Conservation (phyloP, 2,113 vertebrate species). For the Anoplopoma fimbria region DNA sequence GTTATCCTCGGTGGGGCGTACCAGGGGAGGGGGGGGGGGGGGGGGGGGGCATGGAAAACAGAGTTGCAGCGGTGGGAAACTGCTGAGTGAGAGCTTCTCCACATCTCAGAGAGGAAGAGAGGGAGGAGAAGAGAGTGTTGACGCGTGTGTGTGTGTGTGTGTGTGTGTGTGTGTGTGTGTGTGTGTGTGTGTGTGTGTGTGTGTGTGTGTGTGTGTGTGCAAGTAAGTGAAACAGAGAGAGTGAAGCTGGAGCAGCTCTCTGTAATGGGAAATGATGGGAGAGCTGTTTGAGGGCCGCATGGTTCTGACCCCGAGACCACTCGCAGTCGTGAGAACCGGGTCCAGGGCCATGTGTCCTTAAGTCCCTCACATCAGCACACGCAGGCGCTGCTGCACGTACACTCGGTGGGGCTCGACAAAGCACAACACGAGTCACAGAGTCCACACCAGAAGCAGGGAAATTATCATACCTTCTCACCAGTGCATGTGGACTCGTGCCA, state of each 20-base stretch:
- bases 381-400: conserved; percentile 22
- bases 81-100: conserved; percentile 28
- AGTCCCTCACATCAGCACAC: conserved; percentile 37
- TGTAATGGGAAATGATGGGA: conserved; percentile 62
- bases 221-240: conserved; percentile 4
- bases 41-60: conserved; percentile 48
- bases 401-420: background rate
- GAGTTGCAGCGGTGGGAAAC: conserved; percentile 61
- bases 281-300: conserved; percentile 50
- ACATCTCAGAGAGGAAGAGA: conserved; percentile 43
- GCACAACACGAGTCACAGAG: conserved; percentile 13
- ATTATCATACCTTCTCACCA: conserved; percentile 72
- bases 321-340: conserved; percentile 74
- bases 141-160: background rate
- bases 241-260: conserved; percentile 37
- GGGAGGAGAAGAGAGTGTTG: conserved; percentile 19
- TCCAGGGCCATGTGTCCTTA: conserved; percentile 54
- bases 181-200: conserved; percentile 3
- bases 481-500: conserved; percentile 73
- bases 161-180: conserved; percentile 12
- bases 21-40: background rate
- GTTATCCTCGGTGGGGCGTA: conserved; percentile 49
- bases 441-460: conserved; percentile 42
- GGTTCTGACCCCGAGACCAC: conserved; percentile 65
- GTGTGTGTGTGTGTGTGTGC: conserved; percentile 11